Conservation (phyloP, 1,140 invertebrate species). For the Camponotus pennsylvanicus region DNA sequence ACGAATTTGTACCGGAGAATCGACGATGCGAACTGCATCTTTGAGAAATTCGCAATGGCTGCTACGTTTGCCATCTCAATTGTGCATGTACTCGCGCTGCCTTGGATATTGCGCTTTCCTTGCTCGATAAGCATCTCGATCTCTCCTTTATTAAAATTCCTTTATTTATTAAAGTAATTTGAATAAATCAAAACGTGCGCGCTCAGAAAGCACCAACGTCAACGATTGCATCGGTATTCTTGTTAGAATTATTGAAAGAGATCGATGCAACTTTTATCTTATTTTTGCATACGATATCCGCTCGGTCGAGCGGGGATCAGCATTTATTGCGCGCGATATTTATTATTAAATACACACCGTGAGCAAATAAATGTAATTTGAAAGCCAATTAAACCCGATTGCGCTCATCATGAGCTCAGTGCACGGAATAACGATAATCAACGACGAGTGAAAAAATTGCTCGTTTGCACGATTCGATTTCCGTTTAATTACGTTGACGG, state of each 20-base stretch:
- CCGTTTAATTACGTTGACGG: slow-evolving; percentile 45
- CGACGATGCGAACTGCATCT: slow-evolving; percentile 38
- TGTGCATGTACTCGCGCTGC: slow-evolving; percentile 6
- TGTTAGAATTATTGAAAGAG: slow-evolving; percentile 1
- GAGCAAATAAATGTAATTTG: slow-evolving; percentile 40
- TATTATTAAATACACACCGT: background rate
- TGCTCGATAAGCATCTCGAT: background rate
- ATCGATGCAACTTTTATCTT: background rate
- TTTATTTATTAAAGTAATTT: background rate
- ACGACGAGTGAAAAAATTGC: slow-evolving; percentile 25
- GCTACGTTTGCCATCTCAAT: slow-evolving; percentile 42
- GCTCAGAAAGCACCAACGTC: background rate
- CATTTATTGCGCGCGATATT: slow-evolving; percentile 14
- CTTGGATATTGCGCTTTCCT: slow-evolving; percentile 6
- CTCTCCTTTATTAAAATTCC: background rate
- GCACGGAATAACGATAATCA: background rate
- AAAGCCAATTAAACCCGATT: slow-evolving; percentile 46
- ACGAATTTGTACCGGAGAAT: slow-evolving; percentile 38
- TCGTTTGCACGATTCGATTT: slow-evolving; percentile 42
- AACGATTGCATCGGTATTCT: background rate
- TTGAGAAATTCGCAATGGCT: slow-evolving; percentile 49
- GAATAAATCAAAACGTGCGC: background rate
- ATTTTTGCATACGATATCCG: background rate
- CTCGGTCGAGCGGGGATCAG: background rate
- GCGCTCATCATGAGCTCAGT: slow-evolving; percentile 35